A percentile compares a stretch with the other conserved stretches of the same genome.
Evolutionary conservation across 64 coral and sea anemone genomes (phyloP).

Genomic region (Dendronephthya gigantea): DNA sequence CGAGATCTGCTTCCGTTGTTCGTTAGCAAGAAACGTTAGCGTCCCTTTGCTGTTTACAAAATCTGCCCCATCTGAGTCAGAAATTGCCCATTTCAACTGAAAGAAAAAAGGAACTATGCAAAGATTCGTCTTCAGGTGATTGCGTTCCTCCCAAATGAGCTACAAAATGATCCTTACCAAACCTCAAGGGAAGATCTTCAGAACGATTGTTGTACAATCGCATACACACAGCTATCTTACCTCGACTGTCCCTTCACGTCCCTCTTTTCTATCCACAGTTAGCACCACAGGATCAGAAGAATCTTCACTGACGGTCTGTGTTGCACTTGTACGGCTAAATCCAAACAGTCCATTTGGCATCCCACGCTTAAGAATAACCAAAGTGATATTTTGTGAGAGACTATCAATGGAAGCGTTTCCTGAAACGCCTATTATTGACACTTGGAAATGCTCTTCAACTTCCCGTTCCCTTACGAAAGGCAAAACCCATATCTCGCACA

Average conservation of each 20-base stretch:
- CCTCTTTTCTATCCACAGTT: conserved; percentile 45
- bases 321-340: conserved; percentile 48
- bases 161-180: background rate
- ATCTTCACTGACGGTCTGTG: conserved; percentile 38
- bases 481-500: conserved; percentile 10
- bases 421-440: conserved; percentile 49
- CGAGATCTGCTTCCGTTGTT: conserved; percentile 32
- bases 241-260: conserved; percentile 51
- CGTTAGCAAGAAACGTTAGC: conserved; percentile 41
- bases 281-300: conserved; percentile 31
- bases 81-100: background rate
- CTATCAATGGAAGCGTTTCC: conserved; percentile 62
- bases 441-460: conserved; percentile 58
- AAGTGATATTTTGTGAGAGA: conserved; percentile 64
- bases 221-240: conserved; percentile 25
- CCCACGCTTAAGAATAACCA: conserved; percentile 67
- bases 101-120: background rate
- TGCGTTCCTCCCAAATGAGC: too few species aligned
- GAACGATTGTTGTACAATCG: background rate
- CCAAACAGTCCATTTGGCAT: conserved; percentile 74
- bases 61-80: background rate
- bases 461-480: conserved; percentile 49
- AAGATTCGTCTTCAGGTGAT: background rate
- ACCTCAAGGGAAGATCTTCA: too few species aligned
- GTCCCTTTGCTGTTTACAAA: conserved; percentile 39